A percentile compares a stretch with the other conserved stretches of the same genome.
Evolutionary conservation across 2,113 vertebrate genomes (phyloP).

Genomic region (Hemibagrus wyckioides): DNA sequence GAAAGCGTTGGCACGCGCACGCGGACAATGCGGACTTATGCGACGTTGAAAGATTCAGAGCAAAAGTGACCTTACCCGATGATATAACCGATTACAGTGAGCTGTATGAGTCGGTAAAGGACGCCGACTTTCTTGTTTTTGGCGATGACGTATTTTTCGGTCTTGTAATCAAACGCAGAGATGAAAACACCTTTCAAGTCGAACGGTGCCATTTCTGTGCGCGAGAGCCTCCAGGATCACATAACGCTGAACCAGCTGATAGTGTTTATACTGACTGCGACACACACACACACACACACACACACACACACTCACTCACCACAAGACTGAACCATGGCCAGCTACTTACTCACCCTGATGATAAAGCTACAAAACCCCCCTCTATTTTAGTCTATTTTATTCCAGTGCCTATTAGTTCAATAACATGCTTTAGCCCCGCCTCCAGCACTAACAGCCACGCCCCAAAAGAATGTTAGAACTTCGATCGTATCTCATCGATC

Average conservation of each 20-base stretch:
- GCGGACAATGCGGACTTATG: neutral
- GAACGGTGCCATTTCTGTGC: slow-evolving; percentile 29
- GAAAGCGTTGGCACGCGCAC: neutral
- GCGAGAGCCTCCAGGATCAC: neutral
- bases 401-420: neutral
- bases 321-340: neutral
- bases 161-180: slow-evolving; percentile 85
- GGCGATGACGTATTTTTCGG: slow-evolving; percentile 84
- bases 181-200: slow-evolving; percentile 64
- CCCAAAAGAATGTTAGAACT: neutral
- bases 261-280: neutral
- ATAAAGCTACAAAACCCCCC: neutral
- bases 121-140: slow-evolving; percentile 88
- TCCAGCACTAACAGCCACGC: neutral
- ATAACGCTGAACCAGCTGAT: neutral
- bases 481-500: neutral
- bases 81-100: slow-evolving; percentile 82
- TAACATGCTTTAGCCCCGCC: neutral
- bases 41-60: neutral
- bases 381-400: too few relatives aligned
- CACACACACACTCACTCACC: neutral
- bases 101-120: slow-evolving; percentile 84
- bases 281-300: neutral
- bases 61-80: slow-evolving; percentile 80
- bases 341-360: neutral